A percentile compares a stretch with the other conserved stretches of the same genome.
These are phyloP conservation scores for Esox niger DNA, from an alignment of 2,113 vertebrate species.

Conservation along the genomic window DNA sequence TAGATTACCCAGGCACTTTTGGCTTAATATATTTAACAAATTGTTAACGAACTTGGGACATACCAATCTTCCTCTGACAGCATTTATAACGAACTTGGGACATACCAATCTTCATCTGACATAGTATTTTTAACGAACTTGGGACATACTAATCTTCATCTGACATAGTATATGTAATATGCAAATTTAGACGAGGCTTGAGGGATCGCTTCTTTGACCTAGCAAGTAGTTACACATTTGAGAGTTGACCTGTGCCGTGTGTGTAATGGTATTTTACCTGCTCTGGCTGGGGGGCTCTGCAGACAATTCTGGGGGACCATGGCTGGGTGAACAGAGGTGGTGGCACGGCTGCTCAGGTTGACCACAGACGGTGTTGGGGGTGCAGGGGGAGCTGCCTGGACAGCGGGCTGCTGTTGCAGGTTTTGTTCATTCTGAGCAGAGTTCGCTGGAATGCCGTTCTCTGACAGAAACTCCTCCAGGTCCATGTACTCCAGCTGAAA, in stretches of 20 bases:
- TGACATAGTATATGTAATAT: too few species aligned
- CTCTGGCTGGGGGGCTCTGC: slow-evolving; percentile 82
- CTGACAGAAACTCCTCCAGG: slow-evolving; percentile 97
- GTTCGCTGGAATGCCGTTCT: slow-evolving; percentile 96
- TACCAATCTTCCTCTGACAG: too few species aligned
- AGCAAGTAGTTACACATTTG: background rate
- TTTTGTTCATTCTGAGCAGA: slow-evolving; percentile 79
- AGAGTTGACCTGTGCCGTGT: background rate
- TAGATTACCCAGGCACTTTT: too few species aligned
- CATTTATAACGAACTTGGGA: too few species aligned
- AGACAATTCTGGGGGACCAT: slow-evolving; percentile 84
- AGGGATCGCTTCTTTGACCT: background rate
- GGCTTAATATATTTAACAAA: too few species aligned
- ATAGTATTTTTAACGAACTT: too few species aligned
- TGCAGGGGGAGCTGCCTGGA: slow-evolving; percentile 68
- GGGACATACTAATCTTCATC: too few species aligned
- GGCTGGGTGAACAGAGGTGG: slow-evolving; percentile 80
- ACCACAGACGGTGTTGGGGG: slow-evolving; percentile 81
- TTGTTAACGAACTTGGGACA: too few species aligned
- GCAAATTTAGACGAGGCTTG: too few species aligned
- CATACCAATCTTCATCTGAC: too few species aligned
- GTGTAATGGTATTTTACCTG: slow-evolving; percentile 76
- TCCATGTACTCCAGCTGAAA: slow-evolving; percentile 99
- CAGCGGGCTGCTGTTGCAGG: slow-evolving; percentile 48
- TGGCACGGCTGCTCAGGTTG: slow-evolving; percentile 89